Base-by-base conservation (phyloP, 2,113 vertebrate species). In the Podilymbus podiceps region DNA sequence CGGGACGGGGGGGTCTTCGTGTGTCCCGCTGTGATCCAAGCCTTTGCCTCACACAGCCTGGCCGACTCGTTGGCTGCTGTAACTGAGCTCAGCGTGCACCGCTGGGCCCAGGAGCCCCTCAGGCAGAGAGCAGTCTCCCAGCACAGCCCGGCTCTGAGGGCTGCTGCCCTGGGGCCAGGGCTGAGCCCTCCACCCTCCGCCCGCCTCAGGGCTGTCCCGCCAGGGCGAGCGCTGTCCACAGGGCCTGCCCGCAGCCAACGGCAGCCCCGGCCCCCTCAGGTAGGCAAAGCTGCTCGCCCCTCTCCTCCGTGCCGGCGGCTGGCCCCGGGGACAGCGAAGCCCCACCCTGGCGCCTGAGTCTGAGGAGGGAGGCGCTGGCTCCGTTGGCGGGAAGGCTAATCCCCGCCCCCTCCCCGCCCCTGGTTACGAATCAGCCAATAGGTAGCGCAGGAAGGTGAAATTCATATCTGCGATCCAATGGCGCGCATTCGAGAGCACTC, bases 401-500 rank as follows among this genome's bases (percentile, higher is more conserved):
- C 13, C 30, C 35, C 80, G 7, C 85, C 85, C 6, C 9, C 5
- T 35, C 4, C n/a, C 63, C 63, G 44, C 59, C 85, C 76, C 83
- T 17, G 9, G 19, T 69, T 97, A 96, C 78, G 63, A 97, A 97
- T 46, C 14, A 28, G 3, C 96, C 95, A 97, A 90, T 91, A 24
- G 28, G 3, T 6, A 3, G 8, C 3, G 3, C 6, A 9, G 3
- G 1, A 2, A 0, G 2, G 1, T 73, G 68, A 49, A 21, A n/a
- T 94, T 84, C 88, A 6, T 78, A n/a, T 0, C 3, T 4, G 1
- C 2, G 0, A 11, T 0, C 91, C 93, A 96, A 92, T 96, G 2
- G 19, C 0, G 1, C 3, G 0, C 25, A 49, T 53, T 0, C 0
- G 4, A 21, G 25, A 1, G 9, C 38, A 5, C 0, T 1, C 3